Conservation (phyloP, 2,888 invertebrate species). For the Nomada goodeniana region DNA sequence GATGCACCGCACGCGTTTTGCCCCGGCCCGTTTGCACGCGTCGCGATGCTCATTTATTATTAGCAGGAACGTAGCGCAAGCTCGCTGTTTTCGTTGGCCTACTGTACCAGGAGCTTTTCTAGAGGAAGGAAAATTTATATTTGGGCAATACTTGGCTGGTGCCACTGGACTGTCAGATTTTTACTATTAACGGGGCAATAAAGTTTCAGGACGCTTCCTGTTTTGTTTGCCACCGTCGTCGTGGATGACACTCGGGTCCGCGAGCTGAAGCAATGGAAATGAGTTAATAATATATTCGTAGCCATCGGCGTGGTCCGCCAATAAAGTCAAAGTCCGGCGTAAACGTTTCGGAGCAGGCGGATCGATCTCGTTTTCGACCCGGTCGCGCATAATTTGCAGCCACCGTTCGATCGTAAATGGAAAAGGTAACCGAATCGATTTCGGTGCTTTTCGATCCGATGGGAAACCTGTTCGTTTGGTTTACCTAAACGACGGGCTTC, state of each 20-base stretch:
- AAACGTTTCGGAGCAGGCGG: neutral
- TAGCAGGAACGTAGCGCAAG: too few species aligned
- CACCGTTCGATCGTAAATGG: neutral
- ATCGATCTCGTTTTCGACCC: neutral
- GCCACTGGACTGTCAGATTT: neutral
- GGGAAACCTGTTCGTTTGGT: conserved; percentile 47
- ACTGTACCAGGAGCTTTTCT: neutral
- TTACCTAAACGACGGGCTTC: conserved; percentile 28
- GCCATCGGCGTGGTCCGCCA: neutral
- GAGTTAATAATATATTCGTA: conserved; percentile 29
- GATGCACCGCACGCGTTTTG: neutral
- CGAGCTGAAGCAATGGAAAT: neutral
- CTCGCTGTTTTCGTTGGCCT: neutral
- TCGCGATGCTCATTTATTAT: too few species aligned
- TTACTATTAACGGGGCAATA: neutral
- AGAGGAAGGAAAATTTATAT: neutral
- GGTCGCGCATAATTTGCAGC: neutral
- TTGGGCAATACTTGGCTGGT: neutral
- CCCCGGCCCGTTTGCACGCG: too few species aligned
- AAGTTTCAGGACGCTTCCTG: neutral
- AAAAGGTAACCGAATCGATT: conserved; percentile 1
- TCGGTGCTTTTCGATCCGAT: conserved; percentile 53
- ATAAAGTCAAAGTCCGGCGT: neutral
- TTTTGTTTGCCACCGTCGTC: neutral
- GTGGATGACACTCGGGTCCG: neutral